phyloP scores from a whole-genome alignment of 1,140 invertebrate species.

The Pentalonia nigronervosa region DNA sequence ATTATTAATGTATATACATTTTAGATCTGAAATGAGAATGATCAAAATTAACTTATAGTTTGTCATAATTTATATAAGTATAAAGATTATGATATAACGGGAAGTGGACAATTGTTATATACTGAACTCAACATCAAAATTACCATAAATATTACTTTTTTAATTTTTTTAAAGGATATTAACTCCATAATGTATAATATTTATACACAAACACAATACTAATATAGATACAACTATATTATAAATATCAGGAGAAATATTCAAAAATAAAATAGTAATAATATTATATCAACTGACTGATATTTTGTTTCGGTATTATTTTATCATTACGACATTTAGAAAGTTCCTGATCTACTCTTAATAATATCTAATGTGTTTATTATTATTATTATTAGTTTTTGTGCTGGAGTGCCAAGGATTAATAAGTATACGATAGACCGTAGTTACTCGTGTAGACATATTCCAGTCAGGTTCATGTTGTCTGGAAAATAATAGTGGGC shows the following conservation, averaged over 20 bases:
- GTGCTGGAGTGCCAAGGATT: not conserved
- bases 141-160: too few relatives aligned
- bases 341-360: not conserved
- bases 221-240: not conserved
- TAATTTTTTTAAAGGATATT: too few relatives aligned
- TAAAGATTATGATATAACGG: too few relatives aligned
- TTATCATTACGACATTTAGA: not conserved
- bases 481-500: constrained; percentile 25
- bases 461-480: constrained; percentile 18
- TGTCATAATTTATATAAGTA: not conserved
- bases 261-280: not conserved
- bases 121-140: too few relatives aligned
- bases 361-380: not conserved
- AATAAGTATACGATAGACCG: not conserved
- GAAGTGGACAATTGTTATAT: too few relatives aligned
- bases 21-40: not conserved
- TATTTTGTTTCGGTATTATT: not conserved
- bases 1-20: not conserved
- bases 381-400: not conserved
- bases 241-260: not conserved
- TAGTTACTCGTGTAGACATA: not conserved
- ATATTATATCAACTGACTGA: not conserved
- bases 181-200: too few relatives aligned
- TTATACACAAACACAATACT: too few relatives aligned
- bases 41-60: not conserved